phyloP scores from a whole-genome alignment of 2,888 invertebrate genomes.

The Cremastinae sp. region DNA sequence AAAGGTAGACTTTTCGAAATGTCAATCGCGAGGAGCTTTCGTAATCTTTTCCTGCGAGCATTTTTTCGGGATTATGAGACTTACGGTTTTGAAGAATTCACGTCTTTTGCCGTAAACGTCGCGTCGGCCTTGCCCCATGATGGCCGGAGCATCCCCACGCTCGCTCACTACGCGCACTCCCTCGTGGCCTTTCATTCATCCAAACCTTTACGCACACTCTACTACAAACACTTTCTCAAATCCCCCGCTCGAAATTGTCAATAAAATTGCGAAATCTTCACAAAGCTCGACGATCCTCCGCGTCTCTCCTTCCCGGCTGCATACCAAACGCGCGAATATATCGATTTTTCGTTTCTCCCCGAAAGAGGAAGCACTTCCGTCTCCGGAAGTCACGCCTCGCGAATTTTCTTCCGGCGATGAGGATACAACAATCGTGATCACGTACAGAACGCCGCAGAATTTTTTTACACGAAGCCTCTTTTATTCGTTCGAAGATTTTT shows the following conservation, averaged over 20 bases:
- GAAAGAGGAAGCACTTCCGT: slow-evolving; percentile 43
- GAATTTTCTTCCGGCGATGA: slow-evolving; percentile 22
- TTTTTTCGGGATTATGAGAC: slow-evolving; percentile 36
- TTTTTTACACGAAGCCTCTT: too few species aligned
- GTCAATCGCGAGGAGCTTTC: too few species aligned
- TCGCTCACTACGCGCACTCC: slow-evolving; percentile 43
- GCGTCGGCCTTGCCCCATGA: slow-evolving; percentile 49
- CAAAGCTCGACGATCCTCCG: not conserved
- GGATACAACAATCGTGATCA: too few species aligned
- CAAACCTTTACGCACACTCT: slow-evolving; percentile 16
- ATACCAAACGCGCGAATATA: not conserved
- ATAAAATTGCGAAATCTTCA: slow-evolving; percentile 4
- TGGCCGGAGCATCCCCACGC: slow-evolving; percentile 41
- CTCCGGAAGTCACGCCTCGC: slow-evolving; percentile 48
- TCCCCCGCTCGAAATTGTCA: slow-evolving; percentile 6
- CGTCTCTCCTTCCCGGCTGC: not conserved
- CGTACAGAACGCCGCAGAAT: too few species aligned
- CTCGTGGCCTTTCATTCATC: slow-evolving; percentile 58
- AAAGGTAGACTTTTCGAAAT: too few species aligned
- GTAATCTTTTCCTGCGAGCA: too few species aligned
- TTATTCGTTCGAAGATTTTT: too few species aligned
- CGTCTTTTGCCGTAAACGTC: slow-evolving; percentile 57
- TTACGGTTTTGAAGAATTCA: slow-evolving; percentile 62
- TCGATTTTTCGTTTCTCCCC: not conserved
- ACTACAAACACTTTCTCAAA: slow-evolving; percentile 11